Percentiles rank a stretch among this genome's conserved stretches.
These are phyloP conservation scores for Amazona finschi DNA, from an alignment of 2,797 vertebrate species.

Conservation along the genomic window DNA sequence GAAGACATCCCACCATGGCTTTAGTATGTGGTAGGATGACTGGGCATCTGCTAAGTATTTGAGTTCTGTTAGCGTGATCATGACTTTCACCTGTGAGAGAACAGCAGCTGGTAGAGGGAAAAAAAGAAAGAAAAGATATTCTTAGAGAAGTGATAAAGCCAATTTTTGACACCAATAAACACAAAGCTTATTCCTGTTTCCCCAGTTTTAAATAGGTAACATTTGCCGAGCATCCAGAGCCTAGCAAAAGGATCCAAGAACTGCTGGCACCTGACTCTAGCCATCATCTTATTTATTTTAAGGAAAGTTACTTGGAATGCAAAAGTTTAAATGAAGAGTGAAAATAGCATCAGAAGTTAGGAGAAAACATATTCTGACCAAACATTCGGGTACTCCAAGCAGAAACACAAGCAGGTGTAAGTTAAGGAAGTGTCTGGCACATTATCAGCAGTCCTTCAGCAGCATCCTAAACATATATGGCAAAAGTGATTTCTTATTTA, in stretches of 20 bases:
- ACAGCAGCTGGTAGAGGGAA: constrained; percentile 63
- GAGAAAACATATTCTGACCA: neutral
- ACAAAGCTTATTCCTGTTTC: neutral
- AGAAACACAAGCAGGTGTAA: neutral
- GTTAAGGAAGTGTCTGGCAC: neutral
- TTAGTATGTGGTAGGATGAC: constrained; percentile 81
- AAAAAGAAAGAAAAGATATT: neutral
- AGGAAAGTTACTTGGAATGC: neutral
- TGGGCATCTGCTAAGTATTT: constrained; percentile 81
- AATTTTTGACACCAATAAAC: neutral
- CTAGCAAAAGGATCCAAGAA: neutral
- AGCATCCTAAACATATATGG: neutral
- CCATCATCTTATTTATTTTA: neutral
- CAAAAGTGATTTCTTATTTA: neutral
- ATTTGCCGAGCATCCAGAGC: neutral
- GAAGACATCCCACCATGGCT: constrained; percentile 86
- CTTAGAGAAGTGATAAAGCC: neutral
- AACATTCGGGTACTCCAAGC: neutral
- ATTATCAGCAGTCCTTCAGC: neutral
- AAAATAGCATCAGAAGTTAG: neutral
- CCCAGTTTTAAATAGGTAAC: neutral
- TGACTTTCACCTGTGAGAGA: constrained; percentile 69
- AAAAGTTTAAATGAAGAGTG: neutral
- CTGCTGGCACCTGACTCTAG: neutral
- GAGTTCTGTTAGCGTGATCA: constrained; percentile 83